Conservation (phyloP, 2,797 vertebrate species). For the Rhincodon typus region DNA sequence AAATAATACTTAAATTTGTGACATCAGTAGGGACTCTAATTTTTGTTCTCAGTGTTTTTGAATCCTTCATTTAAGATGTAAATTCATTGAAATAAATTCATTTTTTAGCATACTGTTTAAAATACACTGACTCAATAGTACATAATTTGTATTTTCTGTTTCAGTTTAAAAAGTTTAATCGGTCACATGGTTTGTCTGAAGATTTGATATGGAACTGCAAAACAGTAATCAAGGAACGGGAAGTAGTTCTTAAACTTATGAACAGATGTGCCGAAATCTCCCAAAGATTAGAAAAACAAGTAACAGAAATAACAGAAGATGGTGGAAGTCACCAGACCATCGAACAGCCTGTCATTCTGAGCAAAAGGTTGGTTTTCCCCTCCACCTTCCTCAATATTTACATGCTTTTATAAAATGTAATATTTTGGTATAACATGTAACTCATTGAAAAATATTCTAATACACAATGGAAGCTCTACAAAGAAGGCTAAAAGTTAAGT, state of each 20-base stretch:
- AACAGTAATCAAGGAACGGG: conserved; percentile 77
- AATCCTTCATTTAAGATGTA: not conserved
- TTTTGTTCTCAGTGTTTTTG: not conserved
- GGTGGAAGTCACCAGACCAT: conserved; percentile 60
- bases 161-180: conserved; percentile 67
- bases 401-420: not conserved
- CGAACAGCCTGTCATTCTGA: conserved; percentile 72
- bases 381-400: not conserved
- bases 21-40: not conserved
- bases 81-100: not conserved
- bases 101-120: not conserved
- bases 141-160: conserved; percentile 33
- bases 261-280: conserved; percentile 86
- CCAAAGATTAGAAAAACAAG: conserved; percentile 74
- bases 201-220: conserved; percentile 76
- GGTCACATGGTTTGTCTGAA: conserved; percentile 70
- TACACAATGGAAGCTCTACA: too few relatives aligned
- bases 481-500: not conserved
- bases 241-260: conserved; percentile 82
- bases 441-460: not conserved
- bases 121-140: not conserved
- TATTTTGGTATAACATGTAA: not conserved
- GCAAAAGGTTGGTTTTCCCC: conserved; percentile 65
- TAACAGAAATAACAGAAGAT: conserved; percentile 69
- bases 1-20: not conserved